Base-by-base conservation (phyloP, 2,113 vertebrate species). In the Jacana jacana region DNA sequence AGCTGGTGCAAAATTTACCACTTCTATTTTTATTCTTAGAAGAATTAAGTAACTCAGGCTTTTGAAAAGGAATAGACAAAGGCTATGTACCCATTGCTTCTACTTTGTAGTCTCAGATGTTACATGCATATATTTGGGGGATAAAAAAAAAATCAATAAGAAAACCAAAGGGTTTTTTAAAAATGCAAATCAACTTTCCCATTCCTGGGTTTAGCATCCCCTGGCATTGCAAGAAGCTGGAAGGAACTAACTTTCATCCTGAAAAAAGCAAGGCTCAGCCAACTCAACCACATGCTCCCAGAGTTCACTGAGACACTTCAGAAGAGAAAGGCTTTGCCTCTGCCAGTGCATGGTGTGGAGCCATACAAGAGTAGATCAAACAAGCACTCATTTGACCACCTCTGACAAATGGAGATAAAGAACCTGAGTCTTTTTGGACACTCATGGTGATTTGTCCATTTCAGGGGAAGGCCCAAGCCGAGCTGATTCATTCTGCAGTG, bases 1-100 rank as follows among this genome's bases (percentile, higher is more conserved):
- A 94, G 52, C 24, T 79, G 72, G 84, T 79, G 66, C 61, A 94
- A 95, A 94, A 91, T 89, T 40, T 82, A 77, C 73, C 81, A 63
- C 18, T 82, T 87, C 84, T 89, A 37, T 79, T 93, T 95, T 91
- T 79, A 85, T 95, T 87, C 71, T 85, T 85, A 90, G 54, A 66
- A 93, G 63, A 91, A 77, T 82, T 91, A 95, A 85, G 54, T 71
- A 87, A 85, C 54, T 91, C 33, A 49, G 40, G 63, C 54, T 94
- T 93, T 89, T 76, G 77, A 66, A 92, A 91, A 89, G 70, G 68
- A 86, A 79, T 31, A 88, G 81, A 81, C 78, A 92, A 86, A 81
- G 65, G 20, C 77, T 95, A 79, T 42, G 66, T 35, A 76, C 57
- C 68, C 70, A 76, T 82, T 73, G 70, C 44, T 87, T 93, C 48